Percentiles rank a stretch among this genome's conserved stretches.
Conservation (phyloP, 2,888 invertebrate genomes). For the Morpho achilles region DNA sequence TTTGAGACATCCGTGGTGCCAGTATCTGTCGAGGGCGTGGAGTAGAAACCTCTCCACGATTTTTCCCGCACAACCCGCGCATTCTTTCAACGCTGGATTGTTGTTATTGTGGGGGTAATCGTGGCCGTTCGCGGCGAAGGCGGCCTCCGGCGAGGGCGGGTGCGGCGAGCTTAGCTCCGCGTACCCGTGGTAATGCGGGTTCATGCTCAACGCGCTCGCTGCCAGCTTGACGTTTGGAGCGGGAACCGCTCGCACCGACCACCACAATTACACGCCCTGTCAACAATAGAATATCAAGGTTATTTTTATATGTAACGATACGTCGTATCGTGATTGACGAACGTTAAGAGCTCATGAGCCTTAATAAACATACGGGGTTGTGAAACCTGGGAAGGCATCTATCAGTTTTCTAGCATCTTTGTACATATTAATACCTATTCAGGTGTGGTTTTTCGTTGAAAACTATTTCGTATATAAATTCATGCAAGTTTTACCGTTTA, state of each 20-base stretch:
- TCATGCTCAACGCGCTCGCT: conserved; percentile 92
- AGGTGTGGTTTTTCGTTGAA: too few relatives aligned
- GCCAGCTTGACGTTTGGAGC: conserved; percentile 90
- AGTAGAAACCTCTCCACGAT: conserved; percentile 95
- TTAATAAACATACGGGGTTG: too few relatives aligned
- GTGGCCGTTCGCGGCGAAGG: conserved; percentile 81
- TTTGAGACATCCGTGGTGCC: conserved; percentile 97
- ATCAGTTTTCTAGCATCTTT: too few relatives aligned
- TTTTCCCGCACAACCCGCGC: conserved; percentile 95
- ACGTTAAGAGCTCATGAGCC: too few relatives aligned
- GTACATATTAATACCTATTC: too few relatives aligned
- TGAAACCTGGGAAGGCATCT: too few relatives aligned
- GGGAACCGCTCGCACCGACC: conserved; percentile 70
- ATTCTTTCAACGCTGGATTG: conserved; percentile 84
- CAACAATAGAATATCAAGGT: conserved; percentile 29
- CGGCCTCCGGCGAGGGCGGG: conserved; percentile 86
- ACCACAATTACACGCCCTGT: conserved; percentile 77
- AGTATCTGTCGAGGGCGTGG: conserved; percentile 95
- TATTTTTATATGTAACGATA: too few relatives aligned
- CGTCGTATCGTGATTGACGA: too few relatives aligned
- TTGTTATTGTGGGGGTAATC: conserved; percentile 81
- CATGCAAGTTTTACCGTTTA: too few relatives aligned
- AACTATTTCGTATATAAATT: too few relatives aligned
- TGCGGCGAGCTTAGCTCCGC: conserved; percentile 89
- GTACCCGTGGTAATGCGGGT: conserved; percentile 94